Evolutionary conservation across 2,888 invertebrate genomes (phyloP).

Genomic region (Sericinus montela): DNA sequence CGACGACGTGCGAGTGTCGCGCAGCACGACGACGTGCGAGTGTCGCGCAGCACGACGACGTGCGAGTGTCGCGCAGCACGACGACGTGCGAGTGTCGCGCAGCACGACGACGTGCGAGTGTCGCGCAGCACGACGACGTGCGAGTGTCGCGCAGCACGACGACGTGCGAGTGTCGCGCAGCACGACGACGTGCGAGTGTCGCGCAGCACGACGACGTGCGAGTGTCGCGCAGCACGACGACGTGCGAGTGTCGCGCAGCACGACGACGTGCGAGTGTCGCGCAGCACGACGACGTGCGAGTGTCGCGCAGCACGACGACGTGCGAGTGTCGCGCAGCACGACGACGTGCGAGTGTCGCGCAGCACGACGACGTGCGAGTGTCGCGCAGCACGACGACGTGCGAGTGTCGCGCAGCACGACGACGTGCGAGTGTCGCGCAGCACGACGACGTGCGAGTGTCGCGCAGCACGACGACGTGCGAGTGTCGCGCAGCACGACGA

Average conservation of each 20-base stretch:
- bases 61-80: not conserved
- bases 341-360: too few species aligned
- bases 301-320: not conserved
- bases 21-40: too few species aligned
- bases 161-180: too few species aligned
- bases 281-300: not conserved
- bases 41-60: not conserved
- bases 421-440: not conserved
- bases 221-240: too few species aligned
- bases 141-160: not conserved
- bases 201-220: too few species aligned
- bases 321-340: not conserved
- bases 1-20: conserved; percentile 33
- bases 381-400: not conserved
- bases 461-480: not conserved
- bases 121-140: not conserved
- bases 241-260: not conserved
- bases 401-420: not conserved
- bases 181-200: too few species aligned
- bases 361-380: too few species aligned
- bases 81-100: not conserved
- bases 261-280: conserved; percentile 18
- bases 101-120: not conserved
- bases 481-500: not conserved
- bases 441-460: not conserved